phyloP scores from a whole-genome alignment of 2,888 invertebrate species.

The Carterocephalus palaemon region DNA sequence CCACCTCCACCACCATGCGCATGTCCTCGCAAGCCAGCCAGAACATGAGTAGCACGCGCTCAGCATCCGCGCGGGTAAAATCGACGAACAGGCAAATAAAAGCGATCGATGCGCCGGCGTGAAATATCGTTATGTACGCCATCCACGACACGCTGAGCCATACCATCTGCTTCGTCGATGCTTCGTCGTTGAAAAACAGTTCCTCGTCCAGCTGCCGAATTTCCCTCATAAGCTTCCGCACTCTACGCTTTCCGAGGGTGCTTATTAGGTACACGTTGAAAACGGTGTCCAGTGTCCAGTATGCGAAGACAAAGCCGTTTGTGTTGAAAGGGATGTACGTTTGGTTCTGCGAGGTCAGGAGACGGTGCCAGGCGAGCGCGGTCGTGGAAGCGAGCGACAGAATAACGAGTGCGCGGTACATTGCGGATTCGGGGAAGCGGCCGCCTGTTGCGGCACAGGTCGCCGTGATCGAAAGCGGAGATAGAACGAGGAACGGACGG shows the following conservation, averaged over 20 bases:
- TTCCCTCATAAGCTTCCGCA: constrained; percentile 1
- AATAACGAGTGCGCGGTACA: not conserved
- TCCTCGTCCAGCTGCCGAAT: constrained; percentile 1
- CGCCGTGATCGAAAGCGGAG: constrained; percentile 10
- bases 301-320: not conserved
- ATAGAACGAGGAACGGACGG: constrained; percentile 9
- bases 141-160: not conserved
- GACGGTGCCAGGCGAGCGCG: not conserved
- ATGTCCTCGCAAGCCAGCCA: not conserved
- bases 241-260: not conserved
- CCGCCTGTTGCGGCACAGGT: not conserved
- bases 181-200: not conserved
- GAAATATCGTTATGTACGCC: not conserved
- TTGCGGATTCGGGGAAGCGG: not conserved
- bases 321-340: not conserved
- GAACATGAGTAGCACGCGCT: not conserved
- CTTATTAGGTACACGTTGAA: constrained; percentile 1
- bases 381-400: not conserved
- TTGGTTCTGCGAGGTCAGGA: not conserved
- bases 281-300: constrained; percentile 1
- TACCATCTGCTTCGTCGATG: not conserved
- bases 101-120: no score
- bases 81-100: no score
- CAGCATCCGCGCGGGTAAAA: no score
- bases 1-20: constrained; percentile 2